Evolutionary conservation across 2,797 vertebrate genomes (phyloP).

Genomic region (Cossypha polioptera): DNA sequence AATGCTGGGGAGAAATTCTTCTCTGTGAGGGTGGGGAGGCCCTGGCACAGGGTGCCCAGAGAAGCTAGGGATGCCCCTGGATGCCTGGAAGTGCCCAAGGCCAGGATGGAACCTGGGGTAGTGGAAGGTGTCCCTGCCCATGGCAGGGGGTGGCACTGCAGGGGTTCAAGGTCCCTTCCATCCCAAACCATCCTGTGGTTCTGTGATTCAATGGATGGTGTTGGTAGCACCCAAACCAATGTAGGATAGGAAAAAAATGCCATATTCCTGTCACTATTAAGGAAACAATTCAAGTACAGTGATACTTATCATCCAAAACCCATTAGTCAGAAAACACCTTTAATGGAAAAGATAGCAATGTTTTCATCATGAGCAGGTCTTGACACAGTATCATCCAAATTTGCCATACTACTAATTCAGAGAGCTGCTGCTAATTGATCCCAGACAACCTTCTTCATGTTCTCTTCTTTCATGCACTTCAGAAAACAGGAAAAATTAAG

Average conservation of each 20-base stretch:
- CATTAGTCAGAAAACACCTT: not conserved
- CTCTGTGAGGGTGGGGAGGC: not conserved
- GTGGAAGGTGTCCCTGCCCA: not conserved
- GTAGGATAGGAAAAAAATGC: not conserved
- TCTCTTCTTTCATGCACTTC: not conserved
- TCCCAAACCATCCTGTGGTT: too few species aligned
- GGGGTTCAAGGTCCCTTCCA: not conserved
- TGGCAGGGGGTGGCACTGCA: not conserved
- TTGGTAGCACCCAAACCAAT: not conserved
- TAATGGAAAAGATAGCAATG: not conserved
- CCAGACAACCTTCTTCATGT: not conserved
- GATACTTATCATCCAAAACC: accelerated
- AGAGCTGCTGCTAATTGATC: not conserved
- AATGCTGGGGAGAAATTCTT: not conserved
- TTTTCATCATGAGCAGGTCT: not conserved
- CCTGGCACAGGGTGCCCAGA: too few species aligned
- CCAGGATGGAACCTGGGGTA: accelerated
- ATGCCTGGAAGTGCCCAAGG: too few species aligned
- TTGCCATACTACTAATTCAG: not conserved
- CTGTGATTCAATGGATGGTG: not conserved
- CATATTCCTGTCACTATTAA: not conserved
- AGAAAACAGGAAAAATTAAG: not conserved
- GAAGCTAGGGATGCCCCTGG: too few species aligned
- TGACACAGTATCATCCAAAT: not conserved
- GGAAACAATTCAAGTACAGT: not conserved